phyloP scores from a whole-genome alignment of 2,888 invertebrate species.

The Oegoconia quadripuncta region DNA sequence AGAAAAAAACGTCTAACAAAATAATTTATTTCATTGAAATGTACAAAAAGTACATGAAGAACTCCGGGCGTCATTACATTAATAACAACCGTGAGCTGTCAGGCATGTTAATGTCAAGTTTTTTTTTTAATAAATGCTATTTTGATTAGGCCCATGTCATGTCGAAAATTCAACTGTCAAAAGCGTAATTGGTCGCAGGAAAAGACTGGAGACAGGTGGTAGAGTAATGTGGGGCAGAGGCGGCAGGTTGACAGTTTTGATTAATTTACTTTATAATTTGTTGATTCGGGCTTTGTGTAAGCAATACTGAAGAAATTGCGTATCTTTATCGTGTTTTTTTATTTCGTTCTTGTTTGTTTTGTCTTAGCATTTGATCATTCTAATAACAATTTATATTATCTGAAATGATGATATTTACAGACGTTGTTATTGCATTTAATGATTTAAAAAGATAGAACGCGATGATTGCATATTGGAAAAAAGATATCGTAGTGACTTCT shows the following conservation, averaged over 20 bases:
- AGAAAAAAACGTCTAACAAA: conserved; percentile 53
- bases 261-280: not conserved
- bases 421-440: too few relatives aligned
- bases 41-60: conserved; percentile 46
- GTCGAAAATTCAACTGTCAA: conserved; percentile 79
- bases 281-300: too few relatives aligned
- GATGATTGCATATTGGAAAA: too few relatives aligned
- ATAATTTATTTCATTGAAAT: conserved; percentile 66
- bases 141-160: conserved; percentile 81
- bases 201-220: conserved; percentile 53
- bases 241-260: conserved; percentile 15
- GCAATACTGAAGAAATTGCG: too few relatives aligned
- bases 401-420: too few relatives aligned
- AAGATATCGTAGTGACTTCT: too few relatives aligned
- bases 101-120: conserved; percentile 71
- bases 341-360: too few relatives aligned
- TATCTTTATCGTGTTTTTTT: too few relatives aligned
- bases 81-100: conserved; percentile 78
- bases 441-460: too few relatives aligned
- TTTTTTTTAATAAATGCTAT: conserved; percentile 77
- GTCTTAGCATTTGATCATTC: too few relatives aligned
- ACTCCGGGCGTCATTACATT: conserved; percentile 66
- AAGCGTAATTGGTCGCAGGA: conserved; percentile 76
- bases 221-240: conserved; percentile 48
- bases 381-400: too few relatives aligned